phyloP scores from a whole-genome alignment of 2,797 vertebrate species.

The Pseudochirops corinnae region DNA sequence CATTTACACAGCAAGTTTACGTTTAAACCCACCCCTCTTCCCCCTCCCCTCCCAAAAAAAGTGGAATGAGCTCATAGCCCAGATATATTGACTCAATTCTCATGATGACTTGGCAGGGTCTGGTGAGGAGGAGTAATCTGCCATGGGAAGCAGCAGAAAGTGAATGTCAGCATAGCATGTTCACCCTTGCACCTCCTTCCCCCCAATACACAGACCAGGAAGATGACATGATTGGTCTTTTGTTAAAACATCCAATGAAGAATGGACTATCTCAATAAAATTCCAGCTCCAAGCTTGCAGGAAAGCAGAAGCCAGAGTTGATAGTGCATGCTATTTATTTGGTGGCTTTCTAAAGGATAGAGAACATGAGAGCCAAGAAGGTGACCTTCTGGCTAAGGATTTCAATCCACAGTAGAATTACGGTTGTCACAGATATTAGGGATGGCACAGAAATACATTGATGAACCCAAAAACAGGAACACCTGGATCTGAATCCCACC shows the following conservation, averaged over 20 bases:
- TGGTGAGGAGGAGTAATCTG: constrained; percentile 31
- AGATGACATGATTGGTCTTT: background rate
- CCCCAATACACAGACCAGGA: background rate
- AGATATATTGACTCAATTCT: constrained; percentile 56
- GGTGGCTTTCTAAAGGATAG: background rate
- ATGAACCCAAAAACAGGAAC: background rate
- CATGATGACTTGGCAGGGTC: constrained; percentile 53
- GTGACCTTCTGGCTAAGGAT: background rate
- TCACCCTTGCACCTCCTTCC: background rate
- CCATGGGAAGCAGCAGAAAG: constrained; percentile 48
- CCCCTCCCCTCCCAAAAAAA: background rate
- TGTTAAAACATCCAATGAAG: constrained; percentile 18
- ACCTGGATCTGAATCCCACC: background rate
- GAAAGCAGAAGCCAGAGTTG: background rate
- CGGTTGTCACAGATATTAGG: background rate
- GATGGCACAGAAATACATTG: background rate
- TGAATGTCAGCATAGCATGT: background rate
- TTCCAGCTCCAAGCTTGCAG: background rate
- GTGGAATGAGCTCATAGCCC: constrained; percentile 50
- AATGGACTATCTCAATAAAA: background rate
- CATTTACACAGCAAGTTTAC: constrained; percentile 43
- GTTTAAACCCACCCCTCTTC: constrained; percentile 28
- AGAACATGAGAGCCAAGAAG: background rate
- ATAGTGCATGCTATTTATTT: background rate
- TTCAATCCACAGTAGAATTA: background rate